Evolutionary conservation across 2,888 invertebrate species (phyloP), one percentile per base, ranked within the genome.

Genomic region (Petrophora chlorosata): DNA sequence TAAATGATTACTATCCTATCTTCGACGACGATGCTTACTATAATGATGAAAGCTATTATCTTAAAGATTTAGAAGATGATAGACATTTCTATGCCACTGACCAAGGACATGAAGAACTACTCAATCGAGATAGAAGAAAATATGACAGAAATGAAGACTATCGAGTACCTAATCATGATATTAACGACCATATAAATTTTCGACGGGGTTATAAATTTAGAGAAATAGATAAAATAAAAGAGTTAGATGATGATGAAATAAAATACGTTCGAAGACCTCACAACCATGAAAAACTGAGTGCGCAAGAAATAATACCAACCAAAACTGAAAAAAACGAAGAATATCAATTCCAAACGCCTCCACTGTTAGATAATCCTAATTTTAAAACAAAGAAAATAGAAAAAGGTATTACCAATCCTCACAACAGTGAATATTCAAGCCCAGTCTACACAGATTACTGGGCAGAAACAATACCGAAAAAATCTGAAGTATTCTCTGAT

Each of bases 1-100:
- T 74, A 3, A 73, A 80, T 3, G 87, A 88, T 43, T 89, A 87
- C 40, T 87, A 83, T 39, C 88, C 88, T 0, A 67, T 78, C 39
- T 89, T 89, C 26, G 69, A 67, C 17, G 82, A 82, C 7, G 78
- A 70, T 44, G 55, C 65, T 5, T 70, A 70, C 26, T 67, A 68
- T 14, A 59, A 72, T 15, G 70, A 70, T 19, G 78, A 77, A 56
- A 76, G 74, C 40, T 61, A 67, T 23, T 64, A 66, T 7, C 10
- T 71, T 0, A 61, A 65, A 52, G 72, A 72, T 48, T 63, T 76
- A 34, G 67, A 72, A 5, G 65, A 70, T 9, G 67, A 74, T 2
- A 75, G 77, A 58, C 75, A 78, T 60, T 77, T 69, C 33, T 84
- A 85, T 23, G 65, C 70, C 3, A 77, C 77, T 29, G 49, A 40